Base-by-base conservation (phyloP, 2,888 invertebrate genomes). In the Drosophila sordidula region DNA sequence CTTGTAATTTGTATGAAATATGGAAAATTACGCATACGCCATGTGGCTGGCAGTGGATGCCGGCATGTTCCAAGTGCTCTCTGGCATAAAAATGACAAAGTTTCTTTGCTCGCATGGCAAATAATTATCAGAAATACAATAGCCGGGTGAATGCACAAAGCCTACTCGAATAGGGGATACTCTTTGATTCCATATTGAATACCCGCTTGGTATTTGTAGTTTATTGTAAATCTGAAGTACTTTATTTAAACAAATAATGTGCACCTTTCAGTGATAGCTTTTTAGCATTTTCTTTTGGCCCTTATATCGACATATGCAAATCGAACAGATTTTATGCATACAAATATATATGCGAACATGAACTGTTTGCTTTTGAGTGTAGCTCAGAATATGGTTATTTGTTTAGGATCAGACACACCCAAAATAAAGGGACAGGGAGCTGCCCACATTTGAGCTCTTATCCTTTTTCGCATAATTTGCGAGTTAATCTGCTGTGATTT, bases 401-500 rank as follows among this genome's bases (percentile, higher is more conserved):
- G 72, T 69, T 83, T 83, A 83, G 89, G 83, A 55, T 61, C 70
- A 32, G 36, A 32, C 16, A 32, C 51, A 32, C 51, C 29, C 5
- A 52, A 52, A 44, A 0, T 8, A 26, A 6, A 6, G 26, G 8
- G 12, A 16, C 26, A 6, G 8, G 14, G 16, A 12, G 38, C 4
- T 61, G 66, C 26, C 52, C 67, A 70, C 49, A 69, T 68, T 79
- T 65, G 58, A 68, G 70, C 61, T 68, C 64, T 71, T 69, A 87
- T 75, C 81, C 87, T 70, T 80, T 89, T 82, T 73, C 88, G 75
- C 89, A 84, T 87, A 78, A 87, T 89, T 86, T 78, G 72, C 67
- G 65, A 75, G 74, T 65, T 86, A 89, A 86, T 89, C 86, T 80
- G 55, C 78, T 85, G 88, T 89, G 86, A 89, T 87, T 80, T 87